Evolutionary conservation across 2,888 invertebrate genomes (phyloP).

Genomic region (Diogma glabrata): DNA sequence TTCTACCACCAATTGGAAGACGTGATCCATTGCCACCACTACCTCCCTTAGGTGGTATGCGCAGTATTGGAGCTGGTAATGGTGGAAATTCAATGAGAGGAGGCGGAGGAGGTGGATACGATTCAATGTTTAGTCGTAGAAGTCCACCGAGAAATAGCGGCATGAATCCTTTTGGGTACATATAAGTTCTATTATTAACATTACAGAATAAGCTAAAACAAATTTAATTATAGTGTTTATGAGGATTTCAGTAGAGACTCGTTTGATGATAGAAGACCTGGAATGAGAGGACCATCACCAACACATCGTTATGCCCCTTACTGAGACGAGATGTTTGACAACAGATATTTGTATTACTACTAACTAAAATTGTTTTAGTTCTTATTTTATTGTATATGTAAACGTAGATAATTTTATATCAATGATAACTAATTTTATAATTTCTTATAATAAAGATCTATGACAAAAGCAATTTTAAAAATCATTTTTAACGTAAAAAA

Average conservation of each 20-base stretch:
- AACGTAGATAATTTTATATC: too few species aligned
- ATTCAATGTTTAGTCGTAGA: slow-evolving; percentile 72
- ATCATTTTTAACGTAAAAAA: too few species aligned
- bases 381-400: too few species aligned
- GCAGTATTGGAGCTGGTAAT: slow-evolving; percentile 39
- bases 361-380: too few species aligned
- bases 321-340: slow-evolving; percentile 37
- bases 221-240: slow-evolving; percentile 49
- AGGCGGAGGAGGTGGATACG: slow-evolving; percentile 54
- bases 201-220: neutral
- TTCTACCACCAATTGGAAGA: slow-evolving; percentile 58
- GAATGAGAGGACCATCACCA: slow-evolving; percentile 69
- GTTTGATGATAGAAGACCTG: slow-evolving; percentile 64
- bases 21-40: slow-evolving; percentile 72
- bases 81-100: slow-evolving; percentile 46
- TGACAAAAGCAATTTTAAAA: too few species aligned
- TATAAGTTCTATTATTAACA: neutral
- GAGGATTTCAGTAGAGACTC: slow-evolving; percentile 83
- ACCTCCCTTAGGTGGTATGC: slow-evolving; percentile 42
- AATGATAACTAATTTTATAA: too few species aligned
- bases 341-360: slow-evolving; percentile 8
- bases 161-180: slow-evolving; percentile 35
- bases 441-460: too few species aligned
- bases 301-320: slow-evolving; percentile 79
- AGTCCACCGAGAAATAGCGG: slow-evolving; percentile 51